Evolutionary conservation across 1,140 invertebrate species (phyloP), one percentile per base, ranked within the genome.

Genomic region (Zaprionus lachaisei): DNA sequence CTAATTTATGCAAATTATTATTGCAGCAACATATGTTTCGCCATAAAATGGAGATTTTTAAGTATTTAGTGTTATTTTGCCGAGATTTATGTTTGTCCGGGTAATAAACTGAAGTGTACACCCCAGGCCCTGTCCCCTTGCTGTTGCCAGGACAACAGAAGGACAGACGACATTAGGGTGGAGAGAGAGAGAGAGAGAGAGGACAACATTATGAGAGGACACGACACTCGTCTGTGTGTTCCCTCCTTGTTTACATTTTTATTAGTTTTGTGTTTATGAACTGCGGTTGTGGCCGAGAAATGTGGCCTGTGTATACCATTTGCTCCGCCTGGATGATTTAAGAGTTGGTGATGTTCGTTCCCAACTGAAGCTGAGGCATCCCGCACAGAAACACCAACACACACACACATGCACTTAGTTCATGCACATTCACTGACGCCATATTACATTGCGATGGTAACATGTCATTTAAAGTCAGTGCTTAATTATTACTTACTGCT

Each of bases 1-100:
- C 85, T 90, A 90, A 90, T 90, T 90, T 90, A 90, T 90, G 85
- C 85, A 90, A 90, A 90, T 90, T 90, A 90, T 90, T 90, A 90
- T 91, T 81, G 69, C 79, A 78, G 85, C 86, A 90, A 90, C 85
- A 90, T 90, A 90, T 90, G 85, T 89, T 90, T 71, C 73, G 65
- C 82, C 79, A 90, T 90, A 85, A 90, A 90, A 90, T 85, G 85
- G 80, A 90, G 85, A 90, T 90, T 90, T 90, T 90, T 85, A 85
- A 85, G 85, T 89, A 85, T 89, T 90, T 89, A 89, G 85, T 90
- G 85, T 90, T 90, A 91, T 82, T 85, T 77, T 71, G 82, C 67
- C 47, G 68, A 81, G 85, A 90, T 90, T 90, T 90, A 90, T 89
- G 85, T 72, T 72, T 51, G 61, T 34, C 75, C 47, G 57, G 66